Conservation (phyloP, 2,797 vertebrate species). For the Pantherophis vulpinus region DNA sequence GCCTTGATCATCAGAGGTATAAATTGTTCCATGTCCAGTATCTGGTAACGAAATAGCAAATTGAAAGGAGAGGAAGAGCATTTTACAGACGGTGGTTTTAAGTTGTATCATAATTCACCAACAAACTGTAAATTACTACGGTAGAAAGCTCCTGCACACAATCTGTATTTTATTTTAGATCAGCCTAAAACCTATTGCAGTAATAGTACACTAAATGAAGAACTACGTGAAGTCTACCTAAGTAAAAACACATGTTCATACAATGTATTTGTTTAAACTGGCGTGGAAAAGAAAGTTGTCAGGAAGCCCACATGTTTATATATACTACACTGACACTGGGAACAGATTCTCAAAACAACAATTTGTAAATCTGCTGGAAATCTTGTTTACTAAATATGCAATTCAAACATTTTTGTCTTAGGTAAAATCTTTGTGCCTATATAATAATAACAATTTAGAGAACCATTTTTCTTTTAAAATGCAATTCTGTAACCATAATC, state of each 20-base stretch:
- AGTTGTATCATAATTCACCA: background rate
- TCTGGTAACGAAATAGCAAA: conserved; percentile 69
- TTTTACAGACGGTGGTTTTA: background rate
- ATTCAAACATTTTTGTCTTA: background rate
- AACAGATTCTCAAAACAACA: background rate
- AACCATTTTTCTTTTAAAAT: background rate
- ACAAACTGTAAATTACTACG: background rate
- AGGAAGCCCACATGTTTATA: background rate
- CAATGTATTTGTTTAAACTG: background rate
- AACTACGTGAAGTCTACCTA: background rate
- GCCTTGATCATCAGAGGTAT: conserved; percentile 90
- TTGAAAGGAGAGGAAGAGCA: background rate
- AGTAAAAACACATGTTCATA: background rate
- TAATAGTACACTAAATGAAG: background rate
- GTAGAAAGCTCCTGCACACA: background rate
- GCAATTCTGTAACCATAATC: background rate
- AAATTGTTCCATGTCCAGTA: conserved; percentile 88
- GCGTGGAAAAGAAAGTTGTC: background rate
- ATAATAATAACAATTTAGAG: background rate
- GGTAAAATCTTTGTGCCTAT: background rate
- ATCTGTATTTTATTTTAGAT: background rate
- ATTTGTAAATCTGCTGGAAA: background rate
- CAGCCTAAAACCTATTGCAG: background rate
- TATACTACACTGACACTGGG: background rate
- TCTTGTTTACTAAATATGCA: background rate